Evolutionary conservation across 1,140 invertebrate species (phyloP).

Genomic region (Drosophila teissieri): DNA sequence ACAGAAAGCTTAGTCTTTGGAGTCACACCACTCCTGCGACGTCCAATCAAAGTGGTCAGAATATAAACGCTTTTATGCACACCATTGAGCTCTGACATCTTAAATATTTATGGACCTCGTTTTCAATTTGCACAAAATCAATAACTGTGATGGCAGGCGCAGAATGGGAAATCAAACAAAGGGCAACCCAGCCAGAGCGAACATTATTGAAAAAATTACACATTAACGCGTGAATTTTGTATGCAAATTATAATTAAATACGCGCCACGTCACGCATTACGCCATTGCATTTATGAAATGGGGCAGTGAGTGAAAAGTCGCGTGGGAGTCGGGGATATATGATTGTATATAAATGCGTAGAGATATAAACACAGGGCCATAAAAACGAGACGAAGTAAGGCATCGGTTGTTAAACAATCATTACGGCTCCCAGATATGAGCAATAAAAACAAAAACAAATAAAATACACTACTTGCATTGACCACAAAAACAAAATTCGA

Average conservation of each 20-base stretch:
- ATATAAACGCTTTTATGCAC: slow-evolving; percentile 49
- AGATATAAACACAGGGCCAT: slow-evolving; percentile 31
- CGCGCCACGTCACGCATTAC: slow-evolving; percentile 65
- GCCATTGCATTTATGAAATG: slow-evolving; percentile 35
- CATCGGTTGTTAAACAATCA: slow-evolving; percentile 72
- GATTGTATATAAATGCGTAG: slow-evolving; percentile 11
- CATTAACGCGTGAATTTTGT: slow-evolving; percentile 65
- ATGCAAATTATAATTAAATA: slow-evolving; percentile 76
- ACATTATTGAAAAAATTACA: slow-evolving; percentile 62
- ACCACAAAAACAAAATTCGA: slow-evolving; percentile 36
- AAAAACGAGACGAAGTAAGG: slow-evolving; percentile 53
- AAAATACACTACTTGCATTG: slow-evolving; percentile 47
- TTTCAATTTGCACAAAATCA: slow-evolving; percentile 39
- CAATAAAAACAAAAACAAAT: slow-evolving; percentile 58
- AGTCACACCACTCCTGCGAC: background rate
- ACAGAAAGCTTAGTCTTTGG: too few relatives aligned
- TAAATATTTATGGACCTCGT: slow-evolving; percentile 67
- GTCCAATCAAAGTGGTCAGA: slow-evolving; percentile 17
- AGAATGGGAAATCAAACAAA: background rate
- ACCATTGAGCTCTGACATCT: slow-evolving; percentile 57
- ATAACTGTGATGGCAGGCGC: slow-evolving; percentile 19
- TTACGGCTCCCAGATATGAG: slow-evolving; percentile 68
- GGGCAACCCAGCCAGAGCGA: slow-evolving; percentile 3
- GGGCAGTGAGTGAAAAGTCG: background rate
- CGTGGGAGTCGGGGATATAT: background rate